Base-by-base conservation (phyloP, 1,140 invertebrate species). In the Brachystomella parvula region DNA sequence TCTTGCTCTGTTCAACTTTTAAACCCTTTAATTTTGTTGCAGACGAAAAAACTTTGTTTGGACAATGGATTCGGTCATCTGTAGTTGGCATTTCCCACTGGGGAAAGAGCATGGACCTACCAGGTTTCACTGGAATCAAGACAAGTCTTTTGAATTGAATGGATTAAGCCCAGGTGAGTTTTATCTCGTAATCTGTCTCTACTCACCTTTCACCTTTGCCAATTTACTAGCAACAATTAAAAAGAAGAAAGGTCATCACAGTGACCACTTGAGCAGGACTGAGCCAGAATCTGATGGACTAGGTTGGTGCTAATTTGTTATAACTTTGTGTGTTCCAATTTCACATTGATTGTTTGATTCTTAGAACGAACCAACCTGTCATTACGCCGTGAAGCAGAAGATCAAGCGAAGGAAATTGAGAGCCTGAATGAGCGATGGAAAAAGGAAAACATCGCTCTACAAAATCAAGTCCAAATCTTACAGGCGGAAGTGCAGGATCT, bases 1-100 rank as follows among this genome's bases (percentile, higher is more conserved):
- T n/a, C n/a, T n/a, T n/a, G n/a, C n/a, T n/a, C n/a, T n/a, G n/a
- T n/a, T n/a, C 26, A 6, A 24, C 26, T 56, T 24, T 56, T 28
- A 26, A 59, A 19, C 30, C 3, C 26, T 28, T 26, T 59, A 2
- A 28, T 15, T 9, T 59, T 59, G 26, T 28, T 30, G 6, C 28
- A 59, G 21, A 29, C 26, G 57, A n/a, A 6, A 9, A 6, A 30
- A 30, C 6, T 30, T 26, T 30, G 17, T 2, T 2, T 59, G 29
- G 21, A 12, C 2, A 24, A 21, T 59, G 15, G 30, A 30, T 30
- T 12, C 21, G 26, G 21, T 21, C 9, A 59, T 59, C 15, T 59
- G 57, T n/a, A 59, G 57, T 30, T 59, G 57, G 57, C 57, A 59
- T 29, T 59, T 59, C 28, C 57, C 57, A 24, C 9, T 28, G 26